Percentiles rank a stretch among this genome's conserved stretches.
Evolutionary conservation across 2,797 vertebrate genomes (phyloP).

Genomic region (Erethizon dorsatum): DNA sequence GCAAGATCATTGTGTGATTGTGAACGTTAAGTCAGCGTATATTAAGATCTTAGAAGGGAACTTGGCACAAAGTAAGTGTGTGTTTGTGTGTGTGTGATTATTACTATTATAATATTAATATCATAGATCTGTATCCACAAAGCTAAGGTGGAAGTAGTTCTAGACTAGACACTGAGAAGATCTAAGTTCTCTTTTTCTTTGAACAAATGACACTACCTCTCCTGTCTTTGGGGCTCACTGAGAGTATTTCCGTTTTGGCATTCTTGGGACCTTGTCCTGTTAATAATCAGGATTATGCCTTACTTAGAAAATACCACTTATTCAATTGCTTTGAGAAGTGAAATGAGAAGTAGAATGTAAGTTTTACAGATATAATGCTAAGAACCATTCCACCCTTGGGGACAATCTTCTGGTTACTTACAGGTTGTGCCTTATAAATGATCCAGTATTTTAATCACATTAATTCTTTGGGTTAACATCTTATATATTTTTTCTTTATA

Average conservation of each 20-base stretch:
- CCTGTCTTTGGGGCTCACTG: background rate
- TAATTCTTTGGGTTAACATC: background rate
- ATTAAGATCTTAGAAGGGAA: background rate
- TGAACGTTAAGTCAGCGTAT: background rate
- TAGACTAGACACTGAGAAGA: background rate
- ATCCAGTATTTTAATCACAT: background rate
- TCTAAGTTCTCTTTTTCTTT: background rate
- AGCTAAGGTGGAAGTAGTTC: background rate
- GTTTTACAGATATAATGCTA: background rate
- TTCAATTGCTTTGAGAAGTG: background rate
- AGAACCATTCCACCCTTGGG: background rate
- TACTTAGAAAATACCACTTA: background rate
- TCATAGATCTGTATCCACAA: background rate
- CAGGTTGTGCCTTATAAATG: background rate
- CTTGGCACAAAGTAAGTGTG: background rate
- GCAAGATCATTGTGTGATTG: background rate
- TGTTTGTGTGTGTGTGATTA: background rate
- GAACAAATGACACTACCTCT: background rate
- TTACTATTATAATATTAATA: background rate
- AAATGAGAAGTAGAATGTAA: background rate
- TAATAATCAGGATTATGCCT: background rate
- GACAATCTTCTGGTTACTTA: background rate
- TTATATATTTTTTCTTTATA: background rate
- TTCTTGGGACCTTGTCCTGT: background rate
- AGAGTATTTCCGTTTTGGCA: background rate